Percentiles rank a stretch among this genome's conserved stretches.
These are phyloP conservation scores for Heliornis fulica DNA, from an alignment of 2,113 vertebrate genomes.

Conservation along the genomic window DNA sequence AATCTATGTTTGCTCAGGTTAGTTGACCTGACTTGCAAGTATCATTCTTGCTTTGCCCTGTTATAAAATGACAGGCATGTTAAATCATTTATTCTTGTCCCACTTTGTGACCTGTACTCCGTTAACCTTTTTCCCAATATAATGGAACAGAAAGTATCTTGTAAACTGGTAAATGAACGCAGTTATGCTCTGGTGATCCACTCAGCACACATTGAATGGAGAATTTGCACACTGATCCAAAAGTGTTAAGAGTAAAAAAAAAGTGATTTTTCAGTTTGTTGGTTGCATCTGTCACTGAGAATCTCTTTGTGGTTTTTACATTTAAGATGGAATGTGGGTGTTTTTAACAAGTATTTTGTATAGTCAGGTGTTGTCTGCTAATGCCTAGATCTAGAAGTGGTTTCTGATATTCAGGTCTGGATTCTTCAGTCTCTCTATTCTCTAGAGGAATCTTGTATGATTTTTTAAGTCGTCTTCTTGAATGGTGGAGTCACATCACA, in stretches of 20 bases:
- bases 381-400: neutral
- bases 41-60: neutral
- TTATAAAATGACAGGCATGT: neutral
- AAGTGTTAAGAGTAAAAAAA: neutral
- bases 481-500: neutral
- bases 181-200: neutral
- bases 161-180: neutral
- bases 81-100: neutral
- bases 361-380: neutral
- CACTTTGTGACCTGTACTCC: neutral
- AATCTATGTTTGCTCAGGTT: neutral
- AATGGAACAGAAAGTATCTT: neutral
- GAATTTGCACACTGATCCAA: neutral
- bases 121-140: neutral
- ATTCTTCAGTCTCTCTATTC: neutral
- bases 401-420: neutral
- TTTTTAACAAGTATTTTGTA: neutral
- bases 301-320: neutral
- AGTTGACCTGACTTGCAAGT: neutral
- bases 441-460: neutral
- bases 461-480: neutral
- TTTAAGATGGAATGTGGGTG: neutral
- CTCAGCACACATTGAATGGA: neutral
- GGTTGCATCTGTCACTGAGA: neutral
- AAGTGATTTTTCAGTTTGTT: neutral